A percentile compares a stretch with the other conserved stretches of the same genome.
Conservation (phyloP, 2,888 invertebrate species). For the Crossocerus cetratus region DNA sequence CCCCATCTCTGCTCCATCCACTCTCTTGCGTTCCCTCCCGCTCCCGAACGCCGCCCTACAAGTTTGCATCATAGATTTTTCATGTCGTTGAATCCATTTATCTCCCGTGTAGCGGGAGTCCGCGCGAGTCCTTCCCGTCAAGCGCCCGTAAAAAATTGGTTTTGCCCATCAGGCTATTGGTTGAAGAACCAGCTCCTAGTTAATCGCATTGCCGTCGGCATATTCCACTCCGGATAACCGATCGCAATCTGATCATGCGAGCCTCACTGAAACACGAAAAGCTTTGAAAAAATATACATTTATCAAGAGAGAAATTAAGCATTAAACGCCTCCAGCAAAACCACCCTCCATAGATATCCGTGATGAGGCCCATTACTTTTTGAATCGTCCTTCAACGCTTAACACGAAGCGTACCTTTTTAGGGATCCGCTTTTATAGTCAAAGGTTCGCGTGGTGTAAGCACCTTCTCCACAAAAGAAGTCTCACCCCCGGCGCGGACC, state of each 20-base stretch:
- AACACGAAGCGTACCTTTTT: background rate
- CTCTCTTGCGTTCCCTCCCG: conserved; percentile 24
- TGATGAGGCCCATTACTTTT: too few species aligned
- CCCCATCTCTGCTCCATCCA: conserved; percentile 28
- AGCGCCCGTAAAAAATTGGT: conserved; percentile 34
- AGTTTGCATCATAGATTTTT: conserved; percentile 27
- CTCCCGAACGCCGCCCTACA: background rate
- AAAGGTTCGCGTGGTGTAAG: background rate
- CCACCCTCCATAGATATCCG: background rate
- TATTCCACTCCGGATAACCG: too few species aligned
- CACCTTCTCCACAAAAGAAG: conserved; percentile 5
- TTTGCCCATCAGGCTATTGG: conserved; percentile 17
- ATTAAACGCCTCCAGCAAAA: too few species aligned
- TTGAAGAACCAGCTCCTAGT: conserved; percentile 14
- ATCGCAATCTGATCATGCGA: too few species aligned
- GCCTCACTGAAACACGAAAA: too few species aligned
- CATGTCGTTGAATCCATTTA: conserved; percentile 42
- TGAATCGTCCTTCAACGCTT: too few species aligned
- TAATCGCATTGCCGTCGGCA: conserved; percentile 13
- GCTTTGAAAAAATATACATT: too few species aligned
- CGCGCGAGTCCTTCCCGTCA: conserved; percentile 5
- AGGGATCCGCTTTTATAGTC: background rate
- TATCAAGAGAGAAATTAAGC: too few species aligned
- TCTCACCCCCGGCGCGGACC: background rate
- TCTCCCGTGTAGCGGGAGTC: conserved; percentile 10